A percentile compares a stretch with the other conserved stretches of the same genome.
These are phyloP conservation scores for Danio aesculapii DNA, from an alignment of 2,797 vertebrate species.

Conservation along the genomic window DNA sequence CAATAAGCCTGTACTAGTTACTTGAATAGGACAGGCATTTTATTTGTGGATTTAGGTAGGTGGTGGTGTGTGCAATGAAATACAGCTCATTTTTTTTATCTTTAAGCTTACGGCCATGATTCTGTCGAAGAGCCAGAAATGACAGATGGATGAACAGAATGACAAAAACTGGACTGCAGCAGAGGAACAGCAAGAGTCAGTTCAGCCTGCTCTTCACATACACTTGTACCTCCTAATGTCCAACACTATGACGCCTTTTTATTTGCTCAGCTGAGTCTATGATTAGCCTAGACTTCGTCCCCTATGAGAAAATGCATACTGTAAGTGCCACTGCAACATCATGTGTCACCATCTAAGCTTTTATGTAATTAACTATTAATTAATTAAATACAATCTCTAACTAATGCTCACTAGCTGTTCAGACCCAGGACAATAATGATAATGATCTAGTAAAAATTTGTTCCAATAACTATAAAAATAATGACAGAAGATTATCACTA, in stretches of 20 bases:
- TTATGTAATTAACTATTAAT: slow-evolving; percentile 47
- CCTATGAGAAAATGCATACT: slow-evolving; percentile 23
- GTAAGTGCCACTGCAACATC: not conserved
- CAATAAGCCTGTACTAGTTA: not conserved
- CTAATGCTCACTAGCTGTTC: no score
- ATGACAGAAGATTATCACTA: no score
- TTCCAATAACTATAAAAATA: no score
- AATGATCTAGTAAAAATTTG: no score
- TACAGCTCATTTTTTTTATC: slow-evolving; percentile 16
- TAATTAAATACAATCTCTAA: no score
- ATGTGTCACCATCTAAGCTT: slow-evolving; percentile 7
- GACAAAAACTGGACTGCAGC: slow-evolving; percentile 41
- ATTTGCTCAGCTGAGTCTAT: slow-evolving; percentile 36
- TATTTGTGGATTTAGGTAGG: not conserved
- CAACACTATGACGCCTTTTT: slow-evolving; percentile 46
- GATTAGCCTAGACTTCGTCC: slow-evolving; percentile 40
- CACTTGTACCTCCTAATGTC: slow-evolving; percentile 53
- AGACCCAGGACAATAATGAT: no score
- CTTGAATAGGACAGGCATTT: not conserved
- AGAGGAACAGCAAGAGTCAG: slow-evolving; percentile 38
- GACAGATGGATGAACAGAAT: slow-evolving; percentile 61
- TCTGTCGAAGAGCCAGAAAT: slow-evolving; percentile 43
- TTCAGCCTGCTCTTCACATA: slow-evolving; percentile 31
- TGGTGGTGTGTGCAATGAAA: not conserved
- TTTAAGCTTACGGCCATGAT: slow-evolving; percentile 11